Conservation (phyloP, 1,140 invertebrate species). For the Drosophila novamexicana region DNA sequence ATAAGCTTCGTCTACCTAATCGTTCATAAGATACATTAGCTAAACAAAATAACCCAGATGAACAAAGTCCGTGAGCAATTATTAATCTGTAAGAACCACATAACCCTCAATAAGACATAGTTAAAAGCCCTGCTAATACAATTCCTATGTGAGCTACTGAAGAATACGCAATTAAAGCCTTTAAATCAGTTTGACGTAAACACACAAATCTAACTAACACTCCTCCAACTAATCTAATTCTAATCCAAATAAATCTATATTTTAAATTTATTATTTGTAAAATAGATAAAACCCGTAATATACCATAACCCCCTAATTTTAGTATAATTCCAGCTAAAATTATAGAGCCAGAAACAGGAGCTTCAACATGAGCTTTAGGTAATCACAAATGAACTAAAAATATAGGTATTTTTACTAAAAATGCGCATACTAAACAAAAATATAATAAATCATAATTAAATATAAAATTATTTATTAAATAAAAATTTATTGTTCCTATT, state of each 20-base stretch:
- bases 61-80: conserved; percentile 88
- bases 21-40: conserved; percentile 88
- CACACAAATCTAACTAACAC: conserved; percentile 86
- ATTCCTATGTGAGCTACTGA: conserved; percentile 58
- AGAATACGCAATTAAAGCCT: conserved; percentile 59
- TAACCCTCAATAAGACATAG: conserved; percentile 82
- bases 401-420: too few species aligned
- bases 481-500: too few species aligned
- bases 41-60: conserved; percentile 89
- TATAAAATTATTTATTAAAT: too few species aligned
- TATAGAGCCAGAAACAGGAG: too few species aligned
- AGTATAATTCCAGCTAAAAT: too few species aligned
- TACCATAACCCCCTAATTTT: conserved; percentile 85
- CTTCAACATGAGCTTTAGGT: too few species aligned
- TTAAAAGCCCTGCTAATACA: conserved; percentile 85
- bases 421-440: too few species aligned
- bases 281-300: conserved; percentile 86
- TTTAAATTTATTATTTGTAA: conserved; percentile 83
- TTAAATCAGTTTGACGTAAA: conserved; percentile 85
- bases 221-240: conserved; percentile 86
- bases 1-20: conserved; percentile 77
- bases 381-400: too few species aligned
- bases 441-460: too few species aligned
- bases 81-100: conserved; percentile 86
- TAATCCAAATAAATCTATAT: conserved; percentile 84